phyloP scores from a whole-genome alignment of 2,888 invertebrate genomes.

The Leptinotarsa peninsularis region DNA sequence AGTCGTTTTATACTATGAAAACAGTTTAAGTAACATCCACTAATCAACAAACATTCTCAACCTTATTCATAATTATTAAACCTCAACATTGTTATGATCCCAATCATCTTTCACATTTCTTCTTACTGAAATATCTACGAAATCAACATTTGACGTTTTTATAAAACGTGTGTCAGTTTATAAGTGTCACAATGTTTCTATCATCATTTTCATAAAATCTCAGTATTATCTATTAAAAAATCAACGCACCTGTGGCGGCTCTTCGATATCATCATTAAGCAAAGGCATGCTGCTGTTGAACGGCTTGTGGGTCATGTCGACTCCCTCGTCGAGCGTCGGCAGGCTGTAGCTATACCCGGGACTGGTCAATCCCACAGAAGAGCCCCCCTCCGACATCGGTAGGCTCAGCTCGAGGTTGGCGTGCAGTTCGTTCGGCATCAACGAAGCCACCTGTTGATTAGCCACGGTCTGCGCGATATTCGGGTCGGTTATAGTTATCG shows the following conservation, averaged over 20 bases:
- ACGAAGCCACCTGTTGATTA: slow-evolving; percentile 60
- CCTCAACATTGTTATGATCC: no score
- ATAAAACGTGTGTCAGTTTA: no score
- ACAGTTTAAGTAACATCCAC: no score
- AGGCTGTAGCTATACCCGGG: slow-evolving; percentile 62
- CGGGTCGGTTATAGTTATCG: slow-evolving; percentile 83
- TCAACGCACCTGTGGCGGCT: slow-evolving; percentile 25
- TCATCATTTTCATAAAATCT: neutral
- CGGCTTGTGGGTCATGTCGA: slow-evolving; percentile 62
- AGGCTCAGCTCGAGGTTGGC: slow-evolving; percentile 75
- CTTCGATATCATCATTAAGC: slow-evolving; percentile 69
- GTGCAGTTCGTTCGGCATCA: slow-evolving; percentile 59
- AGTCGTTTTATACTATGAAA: no score
- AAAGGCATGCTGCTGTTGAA: slow-evolving; percentile 71
- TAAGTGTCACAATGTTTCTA: no score
- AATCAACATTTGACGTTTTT: no score
- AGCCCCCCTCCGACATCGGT: slow-evolving; percentile 73
- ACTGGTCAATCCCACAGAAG: slow-evolving; percentile 62
- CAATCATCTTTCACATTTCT: no score
- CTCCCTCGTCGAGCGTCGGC: slow-evolving; percentile 61
- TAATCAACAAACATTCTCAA: no score
- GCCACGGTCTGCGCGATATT: slow-evolving; percentile 73
- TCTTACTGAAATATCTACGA: no score
- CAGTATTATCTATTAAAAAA: neutral
- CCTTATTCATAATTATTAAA: no score